phyloP scores from a whole-genome alignment of 2,888 invertebrate species.

The Thalpophila matura region DNA sequence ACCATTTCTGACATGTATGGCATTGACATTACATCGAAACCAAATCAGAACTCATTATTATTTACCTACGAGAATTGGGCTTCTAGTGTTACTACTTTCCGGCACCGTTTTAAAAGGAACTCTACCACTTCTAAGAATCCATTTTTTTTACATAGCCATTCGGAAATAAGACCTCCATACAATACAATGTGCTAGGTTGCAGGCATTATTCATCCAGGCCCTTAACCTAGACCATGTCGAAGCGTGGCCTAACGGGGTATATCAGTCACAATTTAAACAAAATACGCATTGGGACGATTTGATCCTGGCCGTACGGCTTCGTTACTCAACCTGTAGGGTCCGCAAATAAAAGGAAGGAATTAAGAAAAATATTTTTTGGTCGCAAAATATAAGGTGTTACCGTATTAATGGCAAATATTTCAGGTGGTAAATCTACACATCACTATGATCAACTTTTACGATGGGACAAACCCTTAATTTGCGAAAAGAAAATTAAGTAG shows the following conservation, averaged over 20 bases:
- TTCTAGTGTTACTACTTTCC: too few species aligned
- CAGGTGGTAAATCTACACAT: too few species aligned
- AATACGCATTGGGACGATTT: slow-evolving; percentile 81
- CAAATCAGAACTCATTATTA: too few species aligned
- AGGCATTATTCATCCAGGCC: slow-evolving; percentile 71
- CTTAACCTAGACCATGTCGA: slow-evolving; percentile 71
- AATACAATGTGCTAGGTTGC: slow-evolving; percentile 39
- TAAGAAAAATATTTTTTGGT: neutral
- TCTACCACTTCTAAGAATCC: too few species aligned
- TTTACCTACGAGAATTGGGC: too few species aligned
- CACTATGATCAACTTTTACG: too few species aligned
- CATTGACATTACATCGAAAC: too few species aligned
- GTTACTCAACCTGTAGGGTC: slow-evolving; percentile 78
- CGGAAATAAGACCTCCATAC: slow-evolving; percentile 35
- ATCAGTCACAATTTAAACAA: slow-evolving; percentile 89
- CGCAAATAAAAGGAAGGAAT: slow-evolving; percentile 67
- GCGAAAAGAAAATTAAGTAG: too few species aligned
- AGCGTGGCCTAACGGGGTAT: slow-evolving; percentile 76
- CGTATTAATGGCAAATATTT: too few species aligned
- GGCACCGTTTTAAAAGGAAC: too few species aligned
- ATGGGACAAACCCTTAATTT: too few species aligned
- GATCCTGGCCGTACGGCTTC: slow-evolving; percentile 78
- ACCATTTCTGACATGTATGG: too few species aligned
- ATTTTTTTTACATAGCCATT: slow-evolving; percentile 1
- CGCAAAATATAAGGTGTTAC: neutral